These are phyloP conservation scores for Acronicta leporina DNA, from an alignment of 2,888 invertebrate genomes.

Conservation along the genomic window DNA sequence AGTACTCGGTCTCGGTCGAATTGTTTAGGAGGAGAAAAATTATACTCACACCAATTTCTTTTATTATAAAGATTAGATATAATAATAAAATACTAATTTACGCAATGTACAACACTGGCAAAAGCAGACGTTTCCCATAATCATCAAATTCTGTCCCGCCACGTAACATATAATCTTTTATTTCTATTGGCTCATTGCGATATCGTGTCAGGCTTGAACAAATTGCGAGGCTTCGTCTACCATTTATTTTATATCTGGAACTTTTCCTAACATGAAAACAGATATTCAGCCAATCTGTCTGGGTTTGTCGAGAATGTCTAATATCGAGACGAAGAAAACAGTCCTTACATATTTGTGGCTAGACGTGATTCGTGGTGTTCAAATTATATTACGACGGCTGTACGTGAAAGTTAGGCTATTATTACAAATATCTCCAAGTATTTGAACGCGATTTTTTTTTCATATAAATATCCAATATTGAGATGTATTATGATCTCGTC, in stretches of 20 bases:
- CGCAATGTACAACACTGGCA: neutral
- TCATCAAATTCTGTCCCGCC: constrained; percentile 1
- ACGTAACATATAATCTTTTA: constrained; percentile 38
- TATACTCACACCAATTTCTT: too few species aligned
- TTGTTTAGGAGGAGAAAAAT: too few species aligned
- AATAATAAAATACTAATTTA: neutral
- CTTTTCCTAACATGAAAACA: constrained; percentile 27
- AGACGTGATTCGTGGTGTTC: constrained; percentile 1
- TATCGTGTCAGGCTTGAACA: constrained; percentile 19
- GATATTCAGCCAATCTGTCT: constrained; percentile 28
- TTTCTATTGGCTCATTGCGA: constrained; percentile 30
- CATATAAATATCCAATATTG: too few species aligned
- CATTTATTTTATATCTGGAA: constrained; percentile 40
- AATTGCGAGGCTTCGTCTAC: constrained; percentile 20
- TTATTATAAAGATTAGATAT: too few species aligned
- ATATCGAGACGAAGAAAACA: constrained; percentile 4
- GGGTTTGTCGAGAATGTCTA: constrained; percentile 5
- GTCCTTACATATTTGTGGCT: constrained; percentile 11
- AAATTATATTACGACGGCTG: neutral
- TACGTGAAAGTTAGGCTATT: neutral
- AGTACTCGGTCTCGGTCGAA: too few species aligned
- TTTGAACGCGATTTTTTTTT: too few species aligned
- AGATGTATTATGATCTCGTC: too few species aligned
- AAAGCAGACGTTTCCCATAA: constrained; percentile 16
- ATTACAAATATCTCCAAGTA: too few species aligned